These are phyloP conservation scores for human DNA, from an alignment of 2,113 vertebrate species.

Conservation along the genomic window GRCh38 chrX:130276501-130277000, in stretches of 20 bases:
- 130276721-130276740: not conserved
- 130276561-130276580: not conserved
- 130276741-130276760: not conserved
- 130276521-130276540: not conserved
- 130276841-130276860: not conserved
- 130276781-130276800: not conserved
- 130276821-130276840: not conserved
- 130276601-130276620: not conserved
- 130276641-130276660: not conserved
- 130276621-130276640: constrained; percentile 11
- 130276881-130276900: not conserved
- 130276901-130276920: not conserved
- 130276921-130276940: not conserved
- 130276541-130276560: not conserved
- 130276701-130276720: not conserved
- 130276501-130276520: not conserved
- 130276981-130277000: not conserved
- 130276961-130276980: not conserved
- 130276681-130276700: not conserved
- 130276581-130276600: constrained; percentile 8
- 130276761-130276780: not conserved
- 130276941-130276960: constrained; percentile 1
- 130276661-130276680: not conserved
- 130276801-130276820: not conserved
- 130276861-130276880: not conserved